Percentiles rank a stretch among this genome's conserved stretches.
Conservation (phyloP, 2,797 vertebrate genomes). For the Psittacula echo region DNA sequence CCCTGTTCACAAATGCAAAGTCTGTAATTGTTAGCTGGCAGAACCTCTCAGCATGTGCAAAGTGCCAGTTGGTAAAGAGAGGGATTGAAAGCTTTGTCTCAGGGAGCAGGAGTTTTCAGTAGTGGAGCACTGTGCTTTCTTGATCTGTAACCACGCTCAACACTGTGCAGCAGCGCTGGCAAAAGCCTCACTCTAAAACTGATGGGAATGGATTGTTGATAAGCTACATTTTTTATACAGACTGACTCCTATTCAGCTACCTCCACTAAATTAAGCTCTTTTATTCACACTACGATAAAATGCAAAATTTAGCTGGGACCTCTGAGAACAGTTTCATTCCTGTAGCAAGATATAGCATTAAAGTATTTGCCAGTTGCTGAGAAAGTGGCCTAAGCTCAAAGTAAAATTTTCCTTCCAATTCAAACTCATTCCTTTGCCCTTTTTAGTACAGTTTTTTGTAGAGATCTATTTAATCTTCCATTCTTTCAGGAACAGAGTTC, state of each 20-base stretch:
- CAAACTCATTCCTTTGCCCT: neutral
- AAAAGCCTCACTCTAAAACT: neutral
- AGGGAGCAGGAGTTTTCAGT: neutral
- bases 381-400: neutral
- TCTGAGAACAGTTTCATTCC: neutral
- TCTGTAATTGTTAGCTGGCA: neutral
- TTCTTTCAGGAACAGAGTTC: neutral
- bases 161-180: neutral
- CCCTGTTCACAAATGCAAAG: neutral
- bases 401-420: neutral
- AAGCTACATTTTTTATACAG: neutral
- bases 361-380: neutral
- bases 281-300: accelerated
- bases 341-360: neutral
- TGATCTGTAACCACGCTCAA: neutral
- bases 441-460: neutral
- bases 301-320: neutral
- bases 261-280: neutral
- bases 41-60: neutral
- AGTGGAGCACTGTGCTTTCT: neutral
- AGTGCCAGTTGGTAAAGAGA: accelerated
- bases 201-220: neutral
- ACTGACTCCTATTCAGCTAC: neutral
- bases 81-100: neutral
- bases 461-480: neutral